Percentiles rank a stretch among this genome's conserved stretches.
Evolutionary conservation across 2,888 invertebrate genomes (phyloP).

Genomic region (Tachina grossa): DNA sequence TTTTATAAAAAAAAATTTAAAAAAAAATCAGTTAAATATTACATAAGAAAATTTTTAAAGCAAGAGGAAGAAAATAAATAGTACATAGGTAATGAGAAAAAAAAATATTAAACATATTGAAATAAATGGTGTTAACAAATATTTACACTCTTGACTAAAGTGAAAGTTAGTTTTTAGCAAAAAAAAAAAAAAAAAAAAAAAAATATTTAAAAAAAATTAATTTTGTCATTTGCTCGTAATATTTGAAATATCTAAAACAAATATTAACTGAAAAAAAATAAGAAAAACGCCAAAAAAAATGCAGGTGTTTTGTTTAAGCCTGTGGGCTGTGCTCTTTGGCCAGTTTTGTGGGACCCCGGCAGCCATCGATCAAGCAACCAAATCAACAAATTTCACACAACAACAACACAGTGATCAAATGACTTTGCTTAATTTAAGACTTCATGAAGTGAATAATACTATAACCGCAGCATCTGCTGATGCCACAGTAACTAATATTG

Average conservation of each 20-base stretch:
- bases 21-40: slow-evolving; percentile 29
- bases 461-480: not conserved
- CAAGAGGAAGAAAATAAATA: slow-evolving; percentile 28
- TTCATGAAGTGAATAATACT: slow-evolving; percentile 22
- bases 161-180: slow-evolving; percentile 62
- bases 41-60: slow-evolving; percentile 45
- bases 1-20: slow-evolving; percentile 10
- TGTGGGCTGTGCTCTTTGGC: slow-evolving; percentile 66
- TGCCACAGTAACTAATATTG: slow-evolving; percentile 61
- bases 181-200: not conserved
- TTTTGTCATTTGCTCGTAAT: slow-evolving; percentile 6
- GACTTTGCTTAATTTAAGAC: slow-evolving; percentile 75
- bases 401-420: slow-evolving; percentile 70
- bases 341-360: slow-evolving; percentile 62
- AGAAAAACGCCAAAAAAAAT: slow-evolving; percentile 40
- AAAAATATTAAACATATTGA: slow-evolving; percentile 28
- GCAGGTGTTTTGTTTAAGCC: slow-evolving; percentile 51
- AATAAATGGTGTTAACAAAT: slow-evolving; percentile 53
- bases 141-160: slow-evolving; percentile 48
- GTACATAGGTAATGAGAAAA: slow-evolving; percentile 3
- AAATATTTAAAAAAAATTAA: slow-evolving; percentile 15
- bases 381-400: slow-evolving; percentile 62
- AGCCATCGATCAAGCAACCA: slow-evolving; percentile 76
- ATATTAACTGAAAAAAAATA: slow-evolving; percentile 13
- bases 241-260: slow-evolving; percentile 6